Evolutionary conservation across 1,140 invertebrate genomes (phyloP).

Genomic region (Hycleus cichorii): DNA sequence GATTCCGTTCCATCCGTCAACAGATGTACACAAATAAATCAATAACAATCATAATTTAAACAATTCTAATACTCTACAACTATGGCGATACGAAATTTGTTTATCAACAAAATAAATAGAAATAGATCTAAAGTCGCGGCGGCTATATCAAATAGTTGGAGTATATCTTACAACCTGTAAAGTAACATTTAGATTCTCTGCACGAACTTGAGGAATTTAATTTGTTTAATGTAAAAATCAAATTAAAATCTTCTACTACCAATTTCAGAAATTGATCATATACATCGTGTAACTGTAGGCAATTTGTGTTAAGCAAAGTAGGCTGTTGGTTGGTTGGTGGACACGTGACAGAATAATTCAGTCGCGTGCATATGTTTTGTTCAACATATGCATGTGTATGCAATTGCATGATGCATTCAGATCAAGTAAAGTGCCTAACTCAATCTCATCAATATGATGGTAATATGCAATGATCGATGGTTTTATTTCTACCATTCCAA

Average conservation of each 20-base stretch:
- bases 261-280: slow-evolving; percentile 23
- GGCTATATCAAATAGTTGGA: too few species aligned
- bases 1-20: too few species aligned
- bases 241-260: slow-evolving; percentile 17
- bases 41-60: too few species aligned
- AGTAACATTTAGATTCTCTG: too few species aligned
- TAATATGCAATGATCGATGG: neutral
- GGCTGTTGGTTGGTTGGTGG: slow-evolving; percentile 2
- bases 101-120: too few species aligned
- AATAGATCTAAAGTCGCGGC: too few species aligned
- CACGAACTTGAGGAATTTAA: too few species aligned
- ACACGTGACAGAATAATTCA: slow-evolving; percentile 26
- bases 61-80: too few species aligned
- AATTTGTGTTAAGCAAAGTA: slow-evolving; percentile 27
- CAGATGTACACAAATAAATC: too few species aligned
- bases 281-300: slow-evolving; percentile 22
- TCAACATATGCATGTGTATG: slow-evolving; percentile 8
- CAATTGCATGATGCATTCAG: slow-evolving; percentile 17
- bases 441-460: slow-evolving; percentile 18
- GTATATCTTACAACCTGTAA: too few species aligned
- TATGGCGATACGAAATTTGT: too few species aligned
- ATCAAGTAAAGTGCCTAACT: slow-evolving; percentile 11
- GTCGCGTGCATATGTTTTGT: slow-evolving; percentile 30
- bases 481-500: too few species aligned
- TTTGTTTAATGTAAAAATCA: slow-evolving; percentile 1